Base-by-base conservation (phyloP, 2,113 vertebrate genomes). In the Mirza zaza region DNA sequence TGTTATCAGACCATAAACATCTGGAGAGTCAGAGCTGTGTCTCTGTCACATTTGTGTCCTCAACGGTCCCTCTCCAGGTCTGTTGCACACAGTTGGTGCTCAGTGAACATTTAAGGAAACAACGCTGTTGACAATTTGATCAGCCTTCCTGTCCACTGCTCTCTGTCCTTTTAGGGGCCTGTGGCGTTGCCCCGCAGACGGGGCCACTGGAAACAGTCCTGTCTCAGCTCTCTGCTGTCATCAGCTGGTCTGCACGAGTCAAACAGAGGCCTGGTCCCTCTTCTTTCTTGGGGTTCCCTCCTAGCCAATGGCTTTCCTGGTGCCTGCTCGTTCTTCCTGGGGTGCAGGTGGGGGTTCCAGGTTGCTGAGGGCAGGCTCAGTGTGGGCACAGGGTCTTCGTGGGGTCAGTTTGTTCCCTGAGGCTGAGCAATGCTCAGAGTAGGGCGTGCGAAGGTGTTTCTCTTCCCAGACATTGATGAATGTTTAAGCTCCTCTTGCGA, bases 401-500 rank as follows among this genome's bases (percentile, higher is more conserved):
- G 67, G 36, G 70, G 23, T 14, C 17, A 1, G 0, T 42, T n/a
- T 68, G 42, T 45, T 52, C 67, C 71, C 0, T 0, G 17, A 8
- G 34, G 4, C 0, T 15, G 6, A 10, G 15, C 8, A 9, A 4
- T 0, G 0, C 8, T 52, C 88, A 59, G 82, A 59, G 50, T 14
- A 8, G 82, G 50, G 34, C 6, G 1, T 65, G 10, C 48, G 27
- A 23, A 61, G 32, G 4, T 32, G 50, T 42, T 23, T 97, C 34
- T 8, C 87, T 83, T 12, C 65, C 1, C 50, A 99, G 98, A 99
- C 93, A 98, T 99, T 0, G 85, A 99, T 0, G 99, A 99, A 91
- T 99, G 99, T 88, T 91, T 96, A 57, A 98, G 98, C 0, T 94
- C 98, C 0, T 98, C 98, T 25, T 99, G 99, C 0, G 98, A 98